These are phyloP conservation scores for Entosphenus tridentatus DNA, from an alignment of 2,113 vertebrate genomes.

Conservation along the genomic window DNA sequence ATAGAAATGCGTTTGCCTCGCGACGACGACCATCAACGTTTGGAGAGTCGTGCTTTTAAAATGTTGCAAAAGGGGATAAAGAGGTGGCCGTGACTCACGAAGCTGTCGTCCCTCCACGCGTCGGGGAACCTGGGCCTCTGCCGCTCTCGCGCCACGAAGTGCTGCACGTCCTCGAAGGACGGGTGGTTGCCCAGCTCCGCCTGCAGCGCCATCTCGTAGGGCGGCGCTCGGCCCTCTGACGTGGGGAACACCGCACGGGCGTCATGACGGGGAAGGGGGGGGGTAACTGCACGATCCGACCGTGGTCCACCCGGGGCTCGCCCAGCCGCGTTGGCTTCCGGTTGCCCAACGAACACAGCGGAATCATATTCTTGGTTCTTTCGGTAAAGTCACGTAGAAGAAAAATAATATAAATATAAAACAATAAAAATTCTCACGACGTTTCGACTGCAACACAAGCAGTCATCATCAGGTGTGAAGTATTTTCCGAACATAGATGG, in stretches of 20 bases:
- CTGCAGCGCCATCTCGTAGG: background rate
- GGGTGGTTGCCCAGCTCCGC: background rate
- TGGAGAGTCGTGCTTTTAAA: too few species aligned
- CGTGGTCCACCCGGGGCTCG: background rate
- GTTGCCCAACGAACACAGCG: too few species aligned
- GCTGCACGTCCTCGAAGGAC: slow-evolving; percentile 2
- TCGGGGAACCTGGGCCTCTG: slow-evolving; percentile 2
- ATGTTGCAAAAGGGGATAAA: too few species aligned
- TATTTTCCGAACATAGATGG: too few species aligned
- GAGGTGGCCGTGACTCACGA: background rate
- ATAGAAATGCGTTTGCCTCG: too few species aligned
- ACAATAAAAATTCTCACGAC: too few species aligned
- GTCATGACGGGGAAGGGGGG: background rate
- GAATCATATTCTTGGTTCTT: too few species aligned
- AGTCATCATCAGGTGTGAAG: too few species aligned
- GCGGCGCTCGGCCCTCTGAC: background rate
- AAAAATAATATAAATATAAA: too few species aligned
- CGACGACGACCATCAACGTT: too few species aligned
- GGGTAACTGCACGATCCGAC: background rate
- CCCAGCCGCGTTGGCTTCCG: background rate
- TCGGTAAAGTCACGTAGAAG: too few species aligned
- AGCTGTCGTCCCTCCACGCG: slow-evolving; percentile 2
- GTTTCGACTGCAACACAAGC: too few species aligned
- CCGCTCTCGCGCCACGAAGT: slow-evolving; percentile 1
- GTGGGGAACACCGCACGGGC: background rate